Base-by-base conservation (phyloP, 2,888 invertebrate genomes). In the Aphrophora alni region DNA sequence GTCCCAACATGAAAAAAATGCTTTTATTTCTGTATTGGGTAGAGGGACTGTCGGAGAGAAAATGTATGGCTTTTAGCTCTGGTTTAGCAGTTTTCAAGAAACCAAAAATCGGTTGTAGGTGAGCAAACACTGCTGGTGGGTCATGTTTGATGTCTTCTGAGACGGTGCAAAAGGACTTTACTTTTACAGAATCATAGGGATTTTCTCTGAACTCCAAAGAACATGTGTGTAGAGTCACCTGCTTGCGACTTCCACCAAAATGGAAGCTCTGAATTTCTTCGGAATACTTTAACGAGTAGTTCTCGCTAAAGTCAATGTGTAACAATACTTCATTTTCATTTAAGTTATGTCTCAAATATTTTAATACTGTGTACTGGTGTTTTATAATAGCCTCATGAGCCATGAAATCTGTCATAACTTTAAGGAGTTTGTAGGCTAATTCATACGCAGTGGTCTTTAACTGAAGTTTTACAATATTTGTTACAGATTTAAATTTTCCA, bases 21-120 rank as follows among this genome's bases (percentile, higher is more conserved):
- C 4, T 69, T 70, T 70, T 77, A 25, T 71, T 77, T 33, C 71
- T 26, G 25, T 77, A 77, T n/a, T 77, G 77, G n/a, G 77, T 77
- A 8, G 70, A 33, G n/a, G 77, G 77, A 38, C 77, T 77, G 21
- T 77, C 77, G 25, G 69, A 69, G 7, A 77, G 10, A 21, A 77
- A 77, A 8, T 33, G 71, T 77, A 38, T 10, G 70, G 68, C 26
- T 3, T 7, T n/a, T 10, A 70, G 68, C 26, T 3, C 17, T n/a
- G 21, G 8, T 24, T 24, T 38, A 28, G 28, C 7, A 7, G 4
- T 4, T 38, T 70, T 38, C 4, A 26, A 26, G 38, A 69, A n/a
- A n/a, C 38, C 17, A 26, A 28, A 28, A 33, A 74, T 24, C 21
- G n/a, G n/a, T 38, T 74, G 26, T 4, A 75, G 38, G 17, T 70